A percentile compares a stretch with the other conserved stretches of the same genome.
Conservation (phyloP, 2,888 invertebrate genomes). For the Zhuqinia jingwanae region DNA sequence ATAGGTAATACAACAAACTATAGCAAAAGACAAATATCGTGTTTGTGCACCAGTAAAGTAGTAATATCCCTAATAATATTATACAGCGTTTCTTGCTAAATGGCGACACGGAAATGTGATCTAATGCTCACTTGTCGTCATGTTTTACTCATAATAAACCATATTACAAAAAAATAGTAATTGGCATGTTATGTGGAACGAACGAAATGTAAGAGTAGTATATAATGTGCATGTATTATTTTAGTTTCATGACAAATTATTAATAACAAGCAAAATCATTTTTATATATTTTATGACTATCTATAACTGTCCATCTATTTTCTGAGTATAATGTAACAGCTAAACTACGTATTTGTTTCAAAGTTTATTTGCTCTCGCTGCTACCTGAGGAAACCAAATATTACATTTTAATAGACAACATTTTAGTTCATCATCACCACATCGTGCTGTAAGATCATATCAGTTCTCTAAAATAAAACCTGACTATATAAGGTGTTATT, state of each 20-base stretch:
- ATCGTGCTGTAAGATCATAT: neutral
- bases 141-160: conserved; percentile 35
- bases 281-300: no score
- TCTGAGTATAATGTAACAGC: no score
- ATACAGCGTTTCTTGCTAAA: neutral
- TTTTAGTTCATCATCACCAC: neutral
- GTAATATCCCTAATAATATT: neutral
- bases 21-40: neutral
- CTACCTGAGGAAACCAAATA: no score
- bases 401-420: no score
- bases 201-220: neutral
- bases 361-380: no score
- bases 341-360: no score
- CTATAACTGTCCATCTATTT: no score
- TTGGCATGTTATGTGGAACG: conserved; percentile 18
- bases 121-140: conserved; percentile 74
- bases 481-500: neutral
- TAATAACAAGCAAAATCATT: no score
- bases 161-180: conserved; percentile 23
- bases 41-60: neutral
- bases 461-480: neutral
- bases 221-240: neutral
- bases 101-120: conserved; percentile 64
- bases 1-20: neutral
- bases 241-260: no score